Base-by-base conservation (phyloP, 2,113 vertebrate genomes). In the Boleophthalmus pectinirostris region DNA sequence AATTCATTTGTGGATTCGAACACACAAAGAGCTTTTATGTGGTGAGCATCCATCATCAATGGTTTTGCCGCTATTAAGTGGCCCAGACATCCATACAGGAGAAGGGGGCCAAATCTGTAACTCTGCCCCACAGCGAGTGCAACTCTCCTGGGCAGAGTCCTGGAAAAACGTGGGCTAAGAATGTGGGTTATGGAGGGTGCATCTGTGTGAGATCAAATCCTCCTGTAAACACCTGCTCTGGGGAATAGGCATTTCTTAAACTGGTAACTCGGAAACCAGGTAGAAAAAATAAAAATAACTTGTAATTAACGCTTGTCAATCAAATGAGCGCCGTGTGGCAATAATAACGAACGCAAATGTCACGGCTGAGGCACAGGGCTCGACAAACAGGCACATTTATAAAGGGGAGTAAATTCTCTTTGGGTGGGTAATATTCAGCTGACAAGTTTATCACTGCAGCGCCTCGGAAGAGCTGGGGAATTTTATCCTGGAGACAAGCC, bases 361-460 rank as follows among this genome's bases (percentile, higher is more conserved):
- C 72, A 86, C 45, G 69, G 69, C 74, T 35, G 63, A 72, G 75
- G 60, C 82, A 75, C 49, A 49, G 51, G 21, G 46, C 76, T 82
- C 64, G 58, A 60, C 69, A 83, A 72, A 79, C 66, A 63, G 46
- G 58, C 64, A 63, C 24, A 47, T 51, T 57, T 68, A 73, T 68
- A 68, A 66, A 82, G 72, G 23, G 47, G 29, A 82, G 77, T 81
- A 80, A 79, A 87, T 85, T 83, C 58, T 85, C 70, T 79, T 69
- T 54, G 77, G 81, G 47, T 84, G 82, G 75, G 69, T 84, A 84
- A 87, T 86, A 86, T 80, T 82, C 74, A 85, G 79, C 67, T 83
- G 81, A 87, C 85, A 88, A 78, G 69, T 90, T 89, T 88, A 89
- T 89, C 68, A 67, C 82, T 75, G 65, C 79, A 72, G 46, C 68